Conservation (phyloP, 2,113 vertebrate genomes). For the Hippocampus guttulatus region DNA sequence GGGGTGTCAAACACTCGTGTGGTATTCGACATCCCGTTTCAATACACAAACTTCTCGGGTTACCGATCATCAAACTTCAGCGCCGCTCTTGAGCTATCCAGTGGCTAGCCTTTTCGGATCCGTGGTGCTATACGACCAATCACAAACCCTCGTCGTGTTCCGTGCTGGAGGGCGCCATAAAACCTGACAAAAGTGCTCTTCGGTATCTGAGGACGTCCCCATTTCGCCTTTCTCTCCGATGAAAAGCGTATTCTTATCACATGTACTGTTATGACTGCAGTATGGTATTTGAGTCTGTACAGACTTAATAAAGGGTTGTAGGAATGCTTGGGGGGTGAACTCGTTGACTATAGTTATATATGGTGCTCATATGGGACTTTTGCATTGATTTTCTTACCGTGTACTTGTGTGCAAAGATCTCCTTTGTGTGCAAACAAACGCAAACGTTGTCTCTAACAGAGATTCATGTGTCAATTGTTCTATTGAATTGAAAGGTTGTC, state of each 20-base stretch:
- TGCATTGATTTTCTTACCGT: constrained; percentile 67
- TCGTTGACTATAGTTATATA: constrained; percentile 53
- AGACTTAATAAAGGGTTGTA: constrained; percentile 48
- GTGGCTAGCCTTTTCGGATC: constrained; percentile 29
- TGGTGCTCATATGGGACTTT: constrained; percentile 69
- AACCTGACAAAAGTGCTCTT: constrained; percentile 41
- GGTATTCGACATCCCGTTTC: too few species aligned
- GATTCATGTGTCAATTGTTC: constrained; percentile 76
- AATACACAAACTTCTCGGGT: background rate
- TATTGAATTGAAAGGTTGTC: constrained; percentile 67
- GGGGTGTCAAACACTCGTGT: too few species aligned
- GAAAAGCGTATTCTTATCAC: constrained; percentile 25
- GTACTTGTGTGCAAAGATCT: constrained; percentile 73
- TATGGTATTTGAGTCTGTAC: constrained; percentile 63
- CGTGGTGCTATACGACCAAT: constrained; percentile 57
- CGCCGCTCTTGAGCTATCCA: background rate
- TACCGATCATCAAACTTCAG: background rate
- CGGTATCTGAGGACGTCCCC: constrained; percentile 46
- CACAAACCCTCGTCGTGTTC: constrained; percentile 56
- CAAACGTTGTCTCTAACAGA: constrained; percentile 77
- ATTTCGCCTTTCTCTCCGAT: constrained; percentile 36
- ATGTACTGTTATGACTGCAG: constrained; percentile 62
- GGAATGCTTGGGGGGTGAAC: background rate
- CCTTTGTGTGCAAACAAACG: constrained; percentile 71
- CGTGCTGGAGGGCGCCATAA: constrained; percentile 26